Percentiles rank a stretch among this genome's conserved stretches.
phyloP scores from a whole-genome alignment of 2,888 invertebrate species.

The Hydroisotoma schaefferi region DNA sequence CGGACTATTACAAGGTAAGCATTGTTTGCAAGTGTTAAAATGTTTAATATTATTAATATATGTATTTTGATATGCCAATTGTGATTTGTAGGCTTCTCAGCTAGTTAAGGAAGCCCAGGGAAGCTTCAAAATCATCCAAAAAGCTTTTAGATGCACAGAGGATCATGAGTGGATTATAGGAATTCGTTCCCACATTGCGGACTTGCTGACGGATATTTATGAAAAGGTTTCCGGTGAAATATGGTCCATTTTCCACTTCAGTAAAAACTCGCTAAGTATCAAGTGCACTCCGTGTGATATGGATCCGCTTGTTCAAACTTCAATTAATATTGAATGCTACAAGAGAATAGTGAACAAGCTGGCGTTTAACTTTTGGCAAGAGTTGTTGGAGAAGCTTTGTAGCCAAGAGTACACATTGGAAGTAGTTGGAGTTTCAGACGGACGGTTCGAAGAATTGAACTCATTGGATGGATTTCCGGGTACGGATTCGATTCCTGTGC shows the following conservation, averaged over 20 bases:
- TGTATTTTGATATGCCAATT: slow-evolving; percentile 5
- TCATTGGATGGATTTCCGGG: neutral
- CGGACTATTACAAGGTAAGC: slow-evolving; percentile 24
- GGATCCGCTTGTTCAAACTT: slow-evolving; percentile 22
- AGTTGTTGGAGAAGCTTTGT: slow-evolving; percentile 37
- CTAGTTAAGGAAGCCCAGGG: slow-evolving; percentile 18
- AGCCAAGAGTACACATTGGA: slow-evolving; percentile 33
- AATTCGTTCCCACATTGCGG: slow-evolving; percentile 21
- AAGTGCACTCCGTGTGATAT: slow-evolving; percentile 26
- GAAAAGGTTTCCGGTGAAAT: slow-evolving; percentile 33
- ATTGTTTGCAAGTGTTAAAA: neutral
- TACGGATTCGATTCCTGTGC: slow-evolving; percentile 11
- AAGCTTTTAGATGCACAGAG: slow-evolving; percentile 19
- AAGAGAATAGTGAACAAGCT: slow-evolving; percentile 32
- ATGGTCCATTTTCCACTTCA: slow-evolving; percentile 35
- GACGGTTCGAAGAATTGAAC: no score
- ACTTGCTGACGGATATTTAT: slow-evolving; percentile 21
- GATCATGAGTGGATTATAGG: slow-evolving; percentile 37
- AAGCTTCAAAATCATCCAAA: slow-evolving; percentile 11
- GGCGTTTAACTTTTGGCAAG: slow-evolving; percentile 39
- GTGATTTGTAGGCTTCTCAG: slow-evolving; percentile 30
- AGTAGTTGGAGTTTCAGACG: neutral
- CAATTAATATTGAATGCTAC: slow-evolving; percentile 34
- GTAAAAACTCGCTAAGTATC: slow-evolving; percentile 30
- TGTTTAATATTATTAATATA: neutral